These are phyloP conservation scores for Eciton burchellii DNA, from an alignment of 1,140 invertebrate genomes.

Conservation along the genomic window DNA sequence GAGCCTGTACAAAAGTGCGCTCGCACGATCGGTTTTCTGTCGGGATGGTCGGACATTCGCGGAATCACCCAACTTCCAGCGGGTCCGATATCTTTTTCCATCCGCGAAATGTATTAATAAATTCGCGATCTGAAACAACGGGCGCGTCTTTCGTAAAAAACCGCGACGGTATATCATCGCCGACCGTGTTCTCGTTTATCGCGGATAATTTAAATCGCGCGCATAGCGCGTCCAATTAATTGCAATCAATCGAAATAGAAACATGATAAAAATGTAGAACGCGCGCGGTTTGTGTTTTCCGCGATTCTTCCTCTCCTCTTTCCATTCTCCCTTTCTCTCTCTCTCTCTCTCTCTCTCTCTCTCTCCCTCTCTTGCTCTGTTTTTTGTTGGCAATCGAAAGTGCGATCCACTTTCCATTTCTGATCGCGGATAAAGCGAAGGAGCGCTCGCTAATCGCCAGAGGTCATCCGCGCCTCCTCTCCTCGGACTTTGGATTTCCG, in stretches of 20 bases:
- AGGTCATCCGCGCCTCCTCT: conserved; percentile 49
- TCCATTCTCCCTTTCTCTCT: neutral
- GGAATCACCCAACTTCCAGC: conserved; percentile 42
- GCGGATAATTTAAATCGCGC: conserved; percentile 70
- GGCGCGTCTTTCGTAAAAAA: conserved; percentile 56
- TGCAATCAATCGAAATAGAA: conserved; percentile 65
- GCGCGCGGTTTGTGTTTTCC: conserved; percentile 15
- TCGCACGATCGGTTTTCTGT: conserved; percentile 61
- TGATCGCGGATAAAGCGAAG: conserved; percentile 67
- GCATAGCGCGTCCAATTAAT: conserved; percentile 69
- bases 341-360: neutral
- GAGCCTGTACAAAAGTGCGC: conserved; percentile 52
- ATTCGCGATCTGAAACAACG: conserved; percentile 66
- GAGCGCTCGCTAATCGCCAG: conserved; percentile 47
- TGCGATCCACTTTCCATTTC: conserved; percentile 80
- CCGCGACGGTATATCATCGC: conserved; percentile 56
- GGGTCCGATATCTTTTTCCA: conserved; percentile 49
- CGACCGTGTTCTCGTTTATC: conserved; percentile 59
- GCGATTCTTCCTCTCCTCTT: conserved; percentile 32
- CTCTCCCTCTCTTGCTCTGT: conserved; percentile 3
- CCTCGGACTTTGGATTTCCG: conserved; percentile 58
- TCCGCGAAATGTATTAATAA: conserved; percentile 50
- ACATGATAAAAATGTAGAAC: conserved; percentile 57
- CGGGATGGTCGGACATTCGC: conserved; percentile 50
- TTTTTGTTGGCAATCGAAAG: conserved; percentile 74